A percentile compares a stretch with the other conserved stretches of the same genome.
Conservation (phyloP, 1,140 invertebrate species). For the Achatina immaculata region DNA sequence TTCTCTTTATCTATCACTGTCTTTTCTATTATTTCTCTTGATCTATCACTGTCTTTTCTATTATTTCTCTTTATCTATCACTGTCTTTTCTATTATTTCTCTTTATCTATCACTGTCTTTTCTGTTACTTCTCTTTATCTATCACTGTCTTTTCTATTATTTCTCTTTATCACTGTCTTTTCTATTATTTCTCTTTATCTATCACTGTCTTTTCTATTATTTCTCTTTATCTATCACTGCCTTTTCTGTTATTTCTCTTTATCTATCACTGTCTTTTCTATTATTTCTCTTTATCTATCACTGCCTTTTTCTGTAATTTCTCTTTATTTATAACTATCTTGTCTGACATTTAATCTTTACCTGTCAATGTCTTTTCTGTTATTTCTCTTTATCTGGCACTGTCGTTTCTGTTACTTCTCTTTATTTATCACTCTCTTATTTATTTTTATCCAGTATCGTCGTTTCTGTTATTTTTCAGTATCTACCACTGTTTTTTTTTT, state of each 20-base stretch:
- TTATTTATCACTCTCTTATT: background rate
- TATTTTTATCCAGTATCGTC: background rate
- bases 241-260: background rate
- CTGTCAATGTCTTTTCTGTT: background rate
- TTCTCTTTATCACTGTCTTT: no score
- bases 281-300: background rate
- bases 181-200: background rate
- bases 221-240: background rate
- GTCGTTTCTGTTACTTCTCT: background rate
- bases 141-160: background rate
- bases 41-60: background rate
- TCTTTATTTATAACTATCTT: background rate
- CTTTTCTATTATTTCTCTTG: background rate
- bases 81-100: background rate
- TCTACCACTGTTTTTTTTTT: no score
- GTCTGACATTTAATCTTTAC: background rate
- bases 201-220: no score
- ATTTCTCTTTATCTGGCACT: background rate
- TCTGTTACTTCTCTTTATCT: background rate
- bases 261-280: no score
- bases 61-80: slow-evolving; percentile 3
- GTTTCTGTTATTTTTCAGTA: no score
- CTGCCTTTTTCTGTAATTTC: background rate
- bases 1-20: background rate
- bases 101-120: background rate